phyloP scores from a whole-genome alignment of 2,113 vertebrate species.

The Lepus americanus region DNA sequence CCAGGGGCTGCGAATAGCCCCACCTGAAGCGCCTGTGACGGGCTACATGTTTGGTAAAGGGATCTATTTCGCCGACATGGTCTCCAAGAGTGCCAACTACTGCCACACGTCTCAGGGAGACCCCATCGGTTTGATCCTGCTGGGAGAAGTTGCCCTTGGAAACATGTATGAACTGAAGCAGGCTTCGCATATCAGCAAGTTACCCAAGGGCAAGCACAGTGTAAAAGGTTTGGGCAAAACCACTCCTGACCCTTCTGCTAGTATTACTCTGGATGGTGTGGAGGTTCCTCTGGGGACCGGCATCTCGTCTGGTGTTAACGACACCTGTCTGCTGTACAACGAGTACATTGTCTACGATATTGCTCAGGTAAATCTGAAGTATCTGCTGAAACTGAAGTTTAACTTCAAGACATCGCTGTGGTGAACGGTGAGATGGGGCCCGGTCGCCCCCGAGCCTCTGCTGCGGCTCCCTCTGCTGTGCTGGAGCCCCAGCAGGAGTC shows the following conservation, averaged over 20 bases:
- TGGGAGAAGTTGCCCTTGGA: slow-evolving; percentile 98
- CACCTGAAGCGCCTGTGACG: slow-evolving; percentile 98
- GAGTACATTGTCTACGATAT: slow-evolving; percentile 99
- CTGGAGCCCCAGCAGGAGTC: slow-evolving; percentile 66
- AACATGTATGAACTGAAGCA: slow-evolving; percentile 99
- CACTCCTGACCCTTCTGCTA: slow-evolving; percentile 93
- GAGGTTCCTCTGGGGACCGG: slow-evolving; percentile 96
- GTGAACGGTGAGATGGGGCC: slow-evolving; percentile 86
- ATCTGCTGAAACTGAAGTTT: slow-evolving; percentile 98
- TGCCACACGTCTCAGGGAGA: slow-evolving; percentile 97
- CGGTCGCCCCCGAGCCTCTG: background rate
- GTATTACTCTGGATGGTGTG: slow-evolving; percentile 92
- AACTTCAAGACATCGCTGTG: slow-evolving; percentile 97
- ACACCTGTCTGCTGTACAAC: slow-evolving; percentile 98
- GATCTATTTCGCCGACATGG: slow-evolving; percentile 99
- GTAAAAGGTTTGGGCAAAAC: slow-evolving; percentile 99
- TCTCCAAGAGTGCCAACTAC: slow-evolving; percentile 99
- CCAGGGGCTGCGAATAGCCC: slow-evolving; percentile 97
- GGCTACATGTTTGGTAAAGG: slow-evolving; percentile 99
- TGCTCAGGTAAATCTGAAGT: slow-evolving; percentile 97
- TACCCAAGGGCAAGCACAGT: slow-evolving; percentile 99
- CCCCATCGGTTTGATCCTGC: slow-evolving; percentile 93
- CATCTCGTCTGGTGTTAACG: slow-evolving; percentile 92
- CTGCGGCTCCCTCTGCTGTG: slow-evolving; percentile 32
- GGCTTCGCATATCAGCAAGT: slow-evolving; percentile 96